Percentiles rank a stretch among this genome's conserved stretches.
phyloP scores from a whole-genome alignment of 2,113 vertebrate species.

The Lampris incognitus region DNA sequence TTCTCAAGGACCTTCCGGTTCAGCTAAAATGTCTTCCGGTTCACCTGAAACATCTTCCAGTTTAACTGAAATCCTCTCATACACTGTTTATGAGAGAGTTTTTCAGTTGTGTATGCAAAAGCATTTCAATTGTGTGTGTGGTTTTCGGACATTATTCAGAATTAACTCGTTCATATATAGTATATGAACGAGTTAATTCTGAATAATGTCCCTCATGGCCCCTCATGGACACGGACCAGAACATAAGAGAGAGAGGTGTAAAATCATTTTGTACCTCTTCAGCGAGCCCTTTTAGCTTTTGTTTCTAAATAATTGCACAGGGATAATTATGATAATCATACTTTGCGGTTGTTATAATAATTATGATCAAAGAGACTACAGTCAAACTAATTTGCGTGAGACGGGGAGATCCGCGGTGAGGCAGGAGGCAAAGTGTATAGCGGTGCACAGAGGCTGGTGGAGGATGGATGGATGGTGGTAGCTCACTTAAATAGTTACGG shows the following conservation, averaged over 20 bases:
- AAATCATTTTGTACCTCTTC: conserved; percentile 7
- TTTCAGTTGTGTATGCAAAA: too few species aligned
- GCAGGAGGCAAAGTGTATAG: conserved; percentile 32
- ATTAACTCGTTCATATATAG: too few species aligned
- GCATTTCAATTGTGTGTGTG: too few species aligned
- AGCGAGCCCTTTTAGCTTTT: conserved; percentile 15
- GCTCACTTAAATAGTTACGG: conserved; percentile 64
- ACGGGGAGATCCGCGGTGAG: neutral
- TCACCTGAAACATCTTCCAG: too few species aligned
- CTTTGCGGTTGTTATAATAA: conserved; percentile 47
- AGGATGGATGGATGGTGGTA: conserved; percentile 49
- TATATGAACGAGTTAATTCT: too few species aligned
- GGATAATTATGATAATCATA: conserved; percentile 50
- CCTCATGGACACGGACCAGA: too few species aligned
- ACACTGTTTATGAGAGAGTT: too few species aligned
- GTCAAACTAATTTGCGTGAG: conserved; percentile 8
- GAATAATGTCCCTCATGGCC: too few species aligned
- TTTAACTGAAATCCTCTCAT: too few species aligned
- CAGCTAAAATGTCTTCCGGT: too few species aligned
- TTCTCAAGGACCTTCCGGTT: too few species aligned
- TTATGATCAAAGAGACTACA: conserved; percentile 29
- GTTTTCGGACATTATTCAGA: too few species aligned
- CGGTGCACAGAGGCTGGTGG: conserved; percentile 47
- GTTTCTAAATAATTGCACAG: conserved; percentile 18
- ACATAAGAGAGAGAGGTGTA: neutral